These are phyloP conservation scores for Manis pentadactyla DNA, from an alignment of 2,797 vertebrate genomes.

Conservation along the genomic window DNA sequence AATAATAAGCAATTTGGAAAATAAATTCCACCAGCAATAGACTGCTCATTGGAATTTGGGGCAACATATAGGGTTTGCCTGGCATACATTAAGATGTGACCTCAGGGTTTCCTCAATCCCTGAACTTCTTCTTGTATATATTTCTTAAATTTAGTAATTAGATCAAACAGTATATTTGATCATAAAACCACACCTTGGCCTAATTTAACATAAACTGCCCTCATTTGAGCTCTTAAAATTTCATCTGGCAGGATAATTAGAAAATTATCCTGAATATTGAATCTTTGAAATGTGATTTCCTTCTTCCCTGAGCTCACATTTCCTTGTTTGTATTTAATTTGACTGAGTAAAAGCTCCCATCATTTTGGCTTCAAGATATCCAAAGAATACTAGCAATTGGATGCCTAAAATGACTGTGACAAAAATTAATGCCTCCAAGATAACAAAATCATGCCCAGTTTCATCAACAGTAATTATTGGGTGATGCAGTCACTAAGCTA, in stretches of 20 bases:
- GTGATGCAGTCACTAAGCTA: background rate
- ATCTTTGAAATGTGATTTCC: constrained; percentile 57
- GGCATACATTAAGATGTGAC: background rate
- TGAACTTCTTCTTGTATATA: background rate
- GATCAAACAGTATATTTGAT: background rate
- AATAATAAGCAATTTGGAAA: background rate
- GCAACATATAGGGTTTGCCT: background rate
- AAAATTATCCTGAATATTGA: constrained; percentile 28
- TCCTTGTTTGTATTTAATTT: constrained; percentile 55
- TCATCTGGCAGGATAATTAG: constrained; percentile 18
- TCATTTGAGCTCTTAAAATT: constrained; percentile 50
- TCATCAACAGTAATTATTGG: background rate
- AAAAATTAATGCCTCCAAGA: constrained; percentile 24
- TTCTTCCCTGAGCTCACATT: constrained; percentile 45
- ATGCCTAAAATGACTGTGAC: constrained; percentile 5
- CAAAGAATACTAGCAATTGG: background rate
- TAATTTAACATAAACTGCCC: constrained; percentile 15
- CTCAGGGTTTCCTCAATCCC: background rate
- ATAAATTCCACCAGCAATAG: background rate
- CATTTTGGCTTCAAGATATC: constrained; percentile 48
- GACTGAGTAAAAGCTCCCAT: background rate
- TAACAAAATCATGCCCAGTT: background rate
- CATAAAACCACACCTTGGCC: background rate
- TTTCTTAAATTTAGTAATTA: constrained; percentile 2
- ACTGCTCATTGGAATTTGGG: background rate